Evolutionary conservation across 2,888 invertebrate species (phyloP).

Genomic region (Diabrotica balteata): DNA sequence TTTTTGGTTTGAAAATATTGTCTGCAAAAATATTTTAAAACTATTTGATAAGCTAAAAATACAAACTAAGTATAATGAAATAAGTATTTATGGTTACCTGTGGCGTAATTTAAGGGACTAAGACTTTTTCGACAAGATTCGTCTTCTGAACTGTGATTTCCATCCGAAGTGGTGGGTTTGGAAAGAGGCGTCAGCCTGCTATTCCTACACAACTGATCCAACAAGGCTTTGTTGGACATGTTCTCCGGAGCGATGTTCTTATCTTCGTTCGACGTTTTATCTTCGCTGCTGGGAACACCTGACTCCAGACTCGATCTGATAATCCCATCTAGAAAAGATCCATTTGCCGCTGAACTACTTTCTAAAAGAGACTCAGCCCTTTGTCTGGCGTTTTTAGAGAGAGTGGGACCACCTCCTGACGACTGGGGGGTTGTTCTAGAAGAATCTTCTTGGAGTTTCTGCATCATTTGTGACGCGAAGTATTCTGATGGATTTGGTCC

Average conservation of each 20-base stretch:
- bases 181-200: constrained; percentile 65
- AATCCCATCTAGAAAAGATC: constrained; percentile 83
- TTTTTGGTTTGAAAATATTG: too few species aligned
- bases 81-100: constrained; percentile 38
- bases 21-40: too few species aligned
- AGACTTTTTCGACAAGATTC: constrained; percentile 58
- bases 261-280: constrained; percentile 63
- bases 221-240: constrained; percentile 68
- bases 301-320: constrained; percentile 79
- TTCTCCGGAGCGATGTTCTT: constrained; percentile 62
- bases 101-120: constrained; percentile 55
- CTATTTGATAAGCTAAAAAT: background rate
- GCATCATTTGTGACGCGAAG: constrained; percentile 81
- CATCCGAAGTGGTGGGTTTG: constrained; percentile 52
- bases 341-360: constrained; percentile 72
- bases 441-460: constrained; percentile 77
- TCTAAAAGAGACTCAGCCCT: constrained; percentile 73
- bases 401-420: constrained; percentile 37
- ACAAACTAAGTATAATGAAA: background rate
- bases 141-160: constrained; percentile 60
- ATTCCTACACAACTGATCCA: constrained; percentile 73
- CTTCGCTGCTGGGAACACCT: constrained; percentile 64
- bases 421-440: constrained; percentile 54
- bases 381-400: constrained; percentile 64
- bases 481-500: constrained; percentile 72